phyloP scores from a whole-genome alignment of 2,797 vertebrate species.

The Platyrinchus mystaceus region DNA sequence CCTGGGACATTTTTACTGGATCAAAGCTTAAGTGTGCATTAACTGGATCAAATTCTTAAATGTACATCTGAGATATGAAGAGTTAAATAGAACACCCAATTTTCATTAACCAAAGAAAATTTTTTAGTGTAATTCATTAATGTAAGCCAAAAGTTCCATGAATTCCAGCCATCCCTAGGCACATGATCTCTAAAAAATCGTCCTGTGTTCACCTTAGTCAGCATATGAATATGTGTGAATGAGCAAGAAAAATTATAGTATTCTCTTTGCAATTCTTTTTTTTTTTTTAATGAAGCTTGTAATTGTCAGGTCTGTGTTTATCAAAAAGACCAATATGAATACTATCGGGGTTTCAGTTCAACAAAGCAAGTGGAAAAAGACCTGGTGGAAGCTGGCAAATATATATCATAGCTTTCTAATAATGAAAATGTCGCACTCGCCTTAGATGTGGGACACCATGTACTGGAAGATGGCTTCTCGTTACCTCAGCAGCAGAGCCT shows the following conservation, averaged over 20 bases:
- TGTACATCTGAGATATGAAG: not conserved
- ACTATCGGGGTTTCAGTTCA: not conserved
- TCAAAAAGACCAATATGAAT: not conserved
- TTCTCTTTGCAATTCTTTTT: not conserved
- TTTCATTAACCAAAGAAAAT: not conserved
- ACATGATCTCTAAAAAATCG: not conserved
- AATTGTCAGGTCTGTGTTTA: not conserved
- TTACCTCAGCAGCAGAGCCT: not conserved
- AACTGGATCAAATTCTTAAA: constrained; percentile 34
- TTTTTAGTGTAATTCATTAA: not conserved
- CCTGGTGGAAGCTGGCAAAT: not conserved
- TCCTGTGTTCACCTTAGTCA: rapidly evolving
- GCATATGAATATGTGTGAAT: not conserved
- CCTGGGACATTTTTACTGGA: constrained; percentile 10
- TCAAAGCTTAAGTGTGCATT: constrained; percentile 7
- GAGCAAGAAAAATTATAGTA: not conserved
- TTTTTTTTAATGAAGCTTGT: not conserved
- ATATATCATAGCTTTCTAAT: not conserved
- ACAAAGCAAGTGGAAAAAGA: not conserved
- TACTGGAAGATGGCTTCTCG: not conserved
- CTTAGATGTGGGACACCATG: not conserved
- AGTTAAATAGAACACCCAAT: not conserved
- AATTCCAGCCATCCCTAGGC: not conserved
- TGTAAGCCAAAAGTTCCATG: not conserved
- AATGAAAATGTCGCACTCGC: not conserved